A percentile compares a stretch with the other conserved stretches of the same genome.
Conservation (phyloP, 1,140 invertebrate species). For the Rhysida immarginata region DNA sequence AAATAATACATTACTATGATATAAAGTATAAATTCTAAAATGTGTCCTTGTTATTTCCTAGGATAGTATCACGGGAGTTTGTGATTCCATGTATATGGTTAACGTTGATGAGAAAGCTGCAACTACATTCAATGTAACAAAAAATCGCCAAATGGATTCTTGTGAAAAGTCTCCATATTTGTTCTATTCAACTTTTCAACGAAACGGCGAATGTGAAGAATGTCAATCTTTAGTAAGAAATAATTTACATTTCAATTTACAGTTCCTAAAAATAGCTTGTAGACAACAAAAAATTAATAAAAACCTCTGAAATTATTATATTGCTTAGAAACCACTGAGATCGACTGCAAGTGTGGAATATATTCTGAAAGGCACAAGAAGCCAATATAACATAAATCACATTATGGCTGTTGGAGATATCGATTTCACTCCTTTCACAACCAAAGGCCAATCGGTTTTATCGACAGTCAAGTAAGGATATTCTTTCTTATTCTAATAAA, state of each 20-base stretch:
- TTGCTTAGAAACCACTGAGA: conserved; percentile 14
- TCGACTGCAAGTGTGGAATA: conserved; percentile 10
- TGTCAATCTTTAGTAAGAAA: too few relatives aligned
- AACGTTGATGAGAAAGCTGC: too few relatives aligned
- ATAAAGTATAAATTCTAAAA: too few relatives aligned
- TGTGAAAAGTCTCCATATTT: conserved; percentile 12
- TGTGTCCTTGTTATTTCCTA: too few relatives aligned
- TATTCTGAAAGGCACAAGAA: conserved; percentile 12
- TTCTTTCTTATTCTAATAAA: too few relatives aligned
- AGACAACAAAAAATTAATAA: too few relatives aligned
- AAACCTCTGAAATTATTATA: too few relatives aligned
- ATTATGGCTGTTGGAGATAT: conserved; percentile 9
- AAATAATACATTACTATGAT: too few relatives aligned
- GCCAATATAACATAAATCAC: conserved; percentile 16
- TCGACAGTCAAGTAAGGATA: conserved; percentile 14
- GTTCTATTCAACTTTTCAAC: conserved; percentile 7
- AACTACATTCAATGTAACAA: conserved; percentile 22
- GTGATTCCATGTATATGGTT: too few relatives aligned
- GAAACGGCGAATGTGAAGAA: background rate
- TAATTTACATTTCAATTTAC: too few relatives aligned
- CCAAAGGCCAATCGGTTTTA: conserved; percentile 13
- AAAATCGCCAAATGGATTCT: conserved; percentile 17
- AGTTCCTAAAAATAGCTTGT: too few relatives aligned
- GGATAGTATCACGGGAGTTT: too few relatives aligned
- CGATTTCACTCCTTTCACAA: conserved; percentile 14